phyloP scores from a whole-genome alignment of 1,140 invertebrate genomes.

The Phymastichus coffea region DNA sequence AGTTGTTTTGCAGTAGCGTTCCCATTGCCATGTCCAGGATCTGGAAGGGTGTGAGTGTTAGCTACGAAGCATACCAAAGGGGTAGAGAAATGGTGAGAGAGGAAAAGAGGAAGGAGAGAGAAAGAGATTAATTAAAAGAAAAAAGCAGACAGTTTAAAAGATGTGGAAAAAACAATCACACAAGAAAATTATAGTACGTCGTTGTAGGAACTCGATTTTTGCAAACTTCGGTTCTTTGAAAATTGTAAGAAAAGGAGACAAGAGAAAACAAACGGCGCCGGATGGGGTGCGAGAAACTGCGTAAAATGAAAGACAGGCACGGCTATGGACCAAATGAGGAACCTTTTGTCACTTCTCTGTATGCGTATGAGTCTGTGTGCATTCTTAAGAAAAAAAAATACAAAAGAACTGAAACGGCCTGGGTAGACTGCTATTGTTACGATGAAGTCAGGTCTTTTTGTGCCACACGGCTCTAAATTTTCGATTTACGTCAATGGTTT shows the following conservation, averaged over 20 bases:
- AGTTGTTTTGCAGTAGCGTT: slow-evolving; percentile 9
- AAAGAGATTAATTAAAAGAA: slow-evolving; percentile 7
- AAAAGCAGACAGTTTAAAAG: slow-evolving; percentile 20
- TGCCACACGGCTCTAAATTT: slow-evolving; percentile 10
- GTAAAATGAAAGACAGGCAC: slow-evolving; percentile 16
- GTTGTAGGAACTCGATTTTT: slow-evolving; percentile 22
- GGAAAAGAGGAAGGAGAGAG: slow-evolving; percentile 14
- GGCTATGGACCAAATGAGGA: slow-evolving; percentile 16
- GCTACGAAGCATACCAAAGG: slow-evolving; percentile 51
- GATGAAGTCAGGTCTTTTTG: slow-evolving; percentile 22
- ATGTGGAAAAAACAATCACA: slow-evolving; percentile 29
- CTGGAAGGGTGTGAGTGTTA: slow-evolving; percentile 56
- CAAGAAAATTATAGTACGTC: slow-evolving; percentile 31
- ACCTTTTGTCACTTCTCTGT: slow-evolving; percentile 7
- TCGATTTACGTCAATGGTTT: slow-evolving; percentile 7
- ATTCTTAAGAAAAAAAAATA: slow-evolving; percentile 11
- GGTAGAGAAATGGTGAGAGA: slow-evolving; percentile 28
- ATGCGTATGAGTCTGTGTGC: not conserved
- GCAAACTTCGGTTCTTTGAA: slow-evolving; percentile 16
- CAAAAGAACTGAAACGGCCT: not conserved
- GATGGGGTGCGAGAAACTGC: slow-evolving; percentile 19
- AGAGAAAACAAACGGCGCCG: slow-evolving; percentile 17
- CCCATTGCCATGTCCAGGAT: slow-evolving; percentile 34
- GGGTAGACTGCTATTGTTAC: slow-evolving; percentile 18
- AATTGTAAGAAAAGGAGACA: slow-evolving; percentile 7